Evolutionary conservation across 2,113 vertebrate genomes (phyloP), one percentile per base, ranked within the genome.

Genomic region (Puma concolor): DNA sequence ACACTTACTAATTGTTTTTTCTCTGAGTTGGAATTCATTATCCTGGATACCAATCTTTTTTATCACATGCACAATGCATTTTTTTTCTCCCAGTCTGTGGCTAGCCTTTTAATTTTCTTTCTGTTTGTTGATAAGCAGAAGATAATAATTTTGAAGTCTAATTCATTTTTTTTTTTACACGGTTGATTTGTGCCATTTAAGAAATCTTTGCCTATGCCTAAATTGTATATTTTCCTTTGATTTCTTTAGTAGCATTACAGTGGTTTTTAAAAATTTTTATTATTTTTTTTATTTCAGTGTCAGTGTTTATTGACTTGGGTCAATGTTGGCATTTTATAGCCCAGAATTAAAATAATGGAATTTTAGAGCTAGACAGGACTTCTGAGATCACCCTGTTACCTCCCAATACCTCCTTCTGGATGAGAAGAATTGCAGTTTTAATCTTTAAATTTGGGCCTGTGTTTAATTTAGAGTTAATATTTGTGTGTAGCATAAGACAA

Each of bases 221-320:
- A n/a, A 50, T 92, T 50, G 50, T 52, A 29, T 60, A 41, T 38
- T 96, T 94, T 95, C 64, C 36, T 77, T 3, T 88, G 44, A 84
- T 88, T 88, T 94, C 52, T 97, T 76, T 81, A 36, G 63, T 81
- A 76, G 29, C 16, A 48, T 82, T 87, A 29, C 57, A 60, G 57
- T 60, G 57, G 2, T 60, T 60, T 60, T 25, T 2, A 60, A 57
- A 57, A 57, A 21, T 7, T 57, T 21, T 57, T 60, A 5, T 54
- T 57, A 23, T 60, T 60, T 60, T 57, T 60, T 23, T 90, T 92
- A 95, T 96, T 97, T 95, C 96, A 97, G 94, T 92, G 81, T 97
- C 92, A 80, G 95, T 98, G 92, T 97, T 98, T 97, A 96, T 97
- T 97, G 98, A 97, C 97, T 94, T 92, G 95, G 88, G 96, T 90